Base-by-base conservation (phyloP, 2,797 vertebrate species). In the Tragopan temminckii region DNA sequence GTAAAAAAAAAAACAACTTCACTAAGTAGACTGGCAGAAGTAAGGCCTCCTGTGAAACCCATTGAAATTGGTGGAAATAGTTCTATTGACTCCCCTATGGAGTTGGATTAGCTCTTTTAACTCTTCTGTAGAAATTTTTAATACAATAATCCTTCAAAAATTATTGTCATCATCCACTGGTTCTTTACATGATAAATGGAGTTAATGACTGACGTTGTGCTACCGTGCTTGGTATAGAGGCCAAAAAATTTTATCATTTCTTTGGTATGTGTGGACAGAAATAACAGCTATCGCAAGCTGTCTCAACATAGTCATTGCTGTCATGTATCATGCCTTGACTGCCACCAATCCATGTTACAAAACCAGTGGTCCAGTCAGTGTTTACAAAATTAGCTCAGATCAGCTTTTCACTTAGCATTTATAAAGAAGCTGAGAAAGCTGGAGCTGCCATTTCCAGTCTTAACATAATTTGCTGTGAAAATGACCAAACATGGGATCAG, bases 91-190 rank as follows among this genome's bases (percentile, higher is more conserved):
- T 67, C 69, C 40, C 25, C 23, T 36, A 35, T 25, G 10, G 11
- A 7, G 46, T 63, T 76, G 55, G 79, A 66, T 85, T 68, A 93
- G n/a, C 78, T 43, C 53, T 71, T 71, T 80, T 80, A 78, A 71
- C 4, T 0, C 62, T 57, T 70, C 2, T 7, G 27, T 58, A 83
- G 43, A 33, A 61, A 68, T 31, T 89, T 81, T 88, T 80, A 72
- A 79, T n/a, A 25, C 27, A 50, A 21, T 16, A 23, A 27, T 63
- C 66, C 58, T 36, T 77, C 53, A 31, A 75, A 86, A 80, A 79
- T 8, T 7, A 67, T 19, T 75, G 40, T 80, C 87, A 77, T 53
- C 80, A 63, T 94, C 84, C 67, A 7, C 16, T 3, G 4, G 23
- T 53, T 19, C 70, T 92, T 36, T 70, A 59, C 80, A 55, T 35